Base-by-base conservation (phyloP, 2,797 vertebrate species). In the Fundulus diaphanus region DNA sequence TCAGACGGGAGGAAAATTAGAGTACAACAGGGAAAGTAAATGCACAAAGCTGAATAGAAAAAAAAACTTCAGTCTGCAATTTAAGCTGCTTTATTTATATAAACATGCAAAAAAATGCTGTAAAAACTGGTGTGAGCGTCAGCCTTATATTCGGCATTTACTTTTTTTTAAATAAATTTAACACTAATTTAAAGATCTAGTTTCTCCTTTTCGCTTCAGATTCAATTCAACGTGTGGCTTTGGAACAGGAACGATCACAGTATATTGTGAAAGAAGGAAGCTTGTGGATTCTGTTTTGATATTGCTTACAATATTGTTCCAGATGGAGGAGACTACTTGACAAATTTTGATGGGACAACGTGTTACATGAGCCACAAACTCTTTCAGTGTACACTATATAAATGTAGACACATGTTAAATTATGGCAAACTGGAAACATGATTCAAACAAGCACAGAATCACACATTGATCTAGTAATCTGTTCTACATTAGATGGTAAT, bases 1-100 rank as follows among this genome's bases (percentile, higher is more conserved):
- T 48, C 51, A 86, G 78, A 67, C 66, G 7, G 63, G 67, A 74
- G 35, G 57, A 33, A 66, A 27, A 73, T 72, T 72, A 29, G 49
- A 73, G 29, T 59, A 68, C 9, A 37, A n/a, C 51, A 74, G 3
- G 7, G 78, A 52, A 42, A 51, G 57, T 75, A 79, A 16, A 56
- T 15, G 48, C 29, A 69, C 35, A 73, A 54, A 66, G 20, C 37
- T 22, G 73, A 29, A 40, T 57, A 40, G 56, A 49, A 11, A 42
- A 37, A 1, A 12, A 35, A 40, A 11, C 6, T 22, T 9, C 0
- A 67, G 33, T 35, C 7, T 67, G 16, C 51, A 75, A 56, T 48
- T 67, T 40, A 67, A 74, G 33, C 61, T 66, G 22, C n/a, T 42
- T 13, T 67, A 66, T 49, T 66, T 15, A 74, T 65, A 63, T 27